Evolutionary conservation across 2,113 vertebrate species (phyloP).

Genomic region (Poeciliopsis turrubarensis): DNA sequence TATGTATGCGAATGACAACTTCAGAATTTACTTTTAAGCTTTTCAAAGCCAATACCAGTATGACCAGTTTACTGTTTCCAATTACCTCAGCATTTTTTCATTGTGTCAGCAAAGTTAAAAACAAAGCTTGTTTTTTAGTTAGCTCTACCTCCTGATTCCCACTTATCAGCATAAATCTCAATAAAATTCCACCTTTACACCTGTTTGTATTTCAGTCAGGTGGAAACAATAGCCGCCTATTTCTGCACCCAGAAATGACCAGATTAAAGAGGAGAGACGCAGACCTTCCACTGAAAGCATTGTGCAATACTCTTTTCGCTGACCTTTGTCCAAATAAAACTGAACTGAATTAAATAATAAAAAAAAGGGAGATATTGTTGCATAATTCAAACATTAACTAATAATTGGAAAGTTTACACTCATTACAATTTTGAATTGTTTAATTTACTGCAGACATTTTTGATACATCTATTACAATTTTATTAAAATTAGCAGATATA

Average conservation of each 20-base stretch:
- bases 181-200: not conserved
- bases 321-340: not conserved
- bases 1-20: not conserved
- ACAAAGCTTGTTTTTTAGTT: not conserved
- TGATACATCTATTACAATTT: no score
- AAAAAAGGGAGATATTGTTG: not conserved
- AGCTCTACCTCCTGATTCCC: not conserved
- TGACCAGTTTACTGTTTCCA: constrained; percentile 2
- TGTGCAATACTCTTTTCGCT: not conserved
- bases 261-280: constrained; percentile 7
- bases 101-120: not conserved
- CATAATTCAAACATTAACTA: not conserved
- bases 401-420: not conserved
- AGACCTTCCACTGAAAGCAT: not conserved
- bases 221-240: constrained; percentile 14
- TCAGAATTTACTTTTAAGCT: not conserved
- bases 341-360: not conserved
- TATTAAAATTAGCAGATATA: no score
- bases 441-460: no score
- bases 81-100: constrained; percentile 6
- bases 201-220: constrained; percentile 7
- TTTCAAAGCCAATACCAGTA: not conserved
- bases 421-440: not conserved
- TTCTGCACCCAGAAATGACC: constrained; percentile 9
- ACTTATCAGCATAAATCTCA: constrained; percentile 11